Evolutionary conservation across 2,113 vertebrate genomes (phyloP), one percentile per base, ranked within the genome.

Genomic region (Chelonoidis abingdonii): DNA sequence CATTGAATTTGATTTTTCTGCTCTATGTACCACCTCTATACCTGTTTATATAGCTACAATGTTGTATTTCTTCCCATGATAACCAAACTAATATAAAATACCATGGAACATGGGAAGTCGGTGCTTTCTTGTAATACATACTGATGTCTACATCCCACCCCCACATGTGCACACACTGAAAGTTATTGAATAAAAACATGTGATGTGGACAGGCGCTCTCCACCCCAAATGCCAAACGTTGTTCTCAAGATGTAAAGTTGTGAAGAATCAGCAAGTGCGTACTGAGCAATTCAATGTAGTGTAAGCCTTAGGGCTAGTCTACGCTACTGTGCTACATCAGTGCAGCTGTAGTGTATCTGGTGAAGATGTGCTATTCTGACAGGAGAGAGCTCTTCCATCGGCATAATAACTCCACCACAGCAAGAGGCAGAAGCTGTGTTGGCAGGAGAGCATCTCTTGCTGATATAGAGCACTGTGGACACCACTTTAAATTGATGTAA

Each of bases 161-260:
- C n/a, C 8, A 35, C 35, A 62, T 41, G 5, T 76, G 38, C 21
- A 44, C 22, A 24, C 72, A 76, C 9, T 76, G n/a, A 27, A 76
- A 44, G 24, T 44, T 41, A 57, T 38, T 41, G 44, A 57, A 83
- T 41, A 41, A 44, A 13, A 81, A 80, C 24, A n/a, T 14, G 38
- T 82, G n/a, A 53, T n/a, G 56, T 31, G 35, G 80, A 14, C 38
- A 83, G 53, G 59, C 47, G 12, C 62, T 69, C 35, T 69, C 62
- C 62, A 69, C 35, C 16, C 62, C 62, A n/a, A n/a, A 69, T 17
- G 62, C 11, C 65, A 27, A 57, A 57, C 21, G 49, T 79, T 92
- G 31, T 95, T 54, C 50, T 94, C 50, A 69, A 94, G 79, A 75
- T 85, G 82, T 35, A 49, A 50, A 89, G n/a, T 87, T 89, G 38